Evolutionary conservation across 2,888 invertebrate species (phyloP).

Genomic region (Apodemia zela): DNA sequence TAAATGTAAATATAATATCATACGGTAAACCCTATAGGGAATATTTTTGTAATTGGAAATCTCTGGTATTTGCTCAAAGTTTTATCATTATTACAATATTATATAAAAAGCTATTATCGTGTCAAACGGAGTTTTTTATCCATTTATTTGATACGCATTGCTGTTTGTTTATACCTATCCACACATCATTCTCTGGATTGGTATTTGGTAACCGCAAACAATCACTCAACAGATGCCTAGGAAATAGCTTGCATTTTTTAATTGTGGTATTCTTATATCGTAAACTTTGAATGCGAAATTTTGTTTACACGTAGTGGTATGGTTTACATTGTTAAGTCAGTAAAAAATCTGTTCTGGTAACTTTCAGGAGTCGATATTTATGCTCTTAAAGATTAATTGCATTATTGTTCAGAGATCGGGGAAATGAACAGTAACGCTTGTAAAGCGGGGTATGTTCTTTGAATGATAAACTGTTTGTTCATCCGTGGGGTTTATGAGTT

Average conservation of each 20-base stretch:
- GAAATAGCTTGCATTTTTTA: conserved; percentile 33
- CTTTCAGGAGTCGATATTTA: conserved; percentile 64
- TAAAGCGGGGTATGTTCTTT: conserved; percentile 29
- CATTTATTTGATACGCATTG: not conserved
- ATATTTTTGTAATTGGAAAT: conserved; percentile 16
- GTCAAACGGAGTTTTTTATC: not conserved
- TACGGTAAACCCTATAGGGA: not conserved
- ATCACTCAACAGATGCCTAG: conserved; percentile 33
- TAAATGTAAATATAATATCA: conserved; percentile 4
- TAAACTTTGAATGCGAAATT: conserved; percentile 51
- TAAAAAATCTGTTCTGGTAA: conserved; percentile 62
- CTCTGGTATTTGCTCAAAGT: not conserved
- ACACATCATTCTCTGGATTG: conserved; percentile 19
- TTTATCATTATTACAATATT: conserved; percentile 14
- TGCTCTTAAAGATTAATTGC: conserved; percentile 61
- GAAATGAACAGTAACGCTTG: conserved; percentile 25
- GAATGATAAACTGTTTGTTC: conserved; percentile 39
- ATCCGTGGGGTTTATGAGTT: conserved; percentile 47
- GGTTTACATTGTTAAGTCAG: conserved; percentile 51
- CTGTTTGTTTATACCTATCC: conserved; percentile 7
- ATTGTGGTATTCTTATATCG: conserved; percentile 37
- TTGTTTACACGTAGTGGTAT: conserved; percentile 50
- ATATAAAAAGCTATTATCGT: conserved; percentile 1
- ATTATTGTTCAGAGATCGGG: conserved; percentile 56
- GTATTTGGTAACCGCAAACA: conserved; percentile 33